A percentile compares a stretch with the other conserved stretches of the same genome.
Evolutionary conservation across 2,888 invertebrate species (phyloP).

Genomic region (Trisateles emortualis): DNA sequence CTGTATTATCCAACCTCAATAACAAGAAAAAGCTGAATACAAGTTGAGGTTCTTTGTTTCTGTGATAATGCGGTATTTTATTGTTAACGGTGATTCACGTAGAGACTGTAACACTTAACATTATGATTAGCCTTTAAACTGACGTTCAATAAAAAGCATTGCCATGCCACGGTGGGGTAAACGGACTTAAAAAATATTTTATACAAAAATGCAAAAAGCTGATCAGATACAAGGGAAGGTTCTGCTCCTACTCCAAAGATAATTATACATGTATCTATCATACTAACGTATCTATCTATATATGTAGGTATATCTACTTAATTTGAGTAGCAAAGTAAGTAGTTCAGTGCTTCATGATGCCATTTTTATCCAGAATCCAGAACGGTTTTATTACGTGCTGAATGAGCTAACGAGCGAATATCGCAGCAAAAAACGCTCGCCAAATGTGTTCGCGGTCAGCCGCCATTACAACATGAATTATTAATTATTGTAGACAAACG

Average conservation of each 20-base stretch:
- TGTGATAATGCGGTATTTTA: neutral
- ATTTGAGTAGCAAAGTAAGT: neutral
- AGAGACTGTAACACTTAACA: too few species aligned
- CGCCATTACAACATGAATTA: conserved; percentile 74
- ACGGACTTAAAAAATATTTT: too few species aligned
- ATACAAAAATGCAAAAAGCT: too few species aligned
- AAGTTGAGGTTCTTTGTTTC: neutral
- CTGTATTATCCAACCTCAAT: conserved; percentile 47
- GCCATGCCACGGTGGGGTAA: too few species aligned
- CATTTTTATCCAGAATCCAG: conserved; percentile 1
- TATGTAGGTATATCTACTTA: too few species aligned
- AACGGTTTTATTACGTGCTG: conserved; percentile 24
- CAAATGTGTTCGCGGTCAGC: conserved; percentile 65
- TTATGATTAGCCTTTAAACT: too few species aligned
- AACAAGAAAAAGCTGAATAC: neutral
- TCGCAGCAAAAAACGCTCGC: conserved; percentile 53
- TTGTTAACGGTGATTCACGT: too few species aligned
- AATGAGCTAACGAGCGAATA: conserved; percentile 45
- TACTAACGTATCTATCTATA: too few species aligned
- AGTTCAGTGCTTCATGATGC: neutral
- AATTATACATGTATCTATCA: too few species aligned
- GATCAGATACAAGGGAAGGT: too few species aligned
- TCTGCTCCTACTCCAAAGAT: too few species aligned
- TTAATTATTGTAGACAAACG: conserved; percentile 78
- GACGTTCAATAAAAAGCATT: too few species aligned